Conservation (phyloP, 2,113 vertebrate genomes). For the Hirundichthys speculiger region DNA sequence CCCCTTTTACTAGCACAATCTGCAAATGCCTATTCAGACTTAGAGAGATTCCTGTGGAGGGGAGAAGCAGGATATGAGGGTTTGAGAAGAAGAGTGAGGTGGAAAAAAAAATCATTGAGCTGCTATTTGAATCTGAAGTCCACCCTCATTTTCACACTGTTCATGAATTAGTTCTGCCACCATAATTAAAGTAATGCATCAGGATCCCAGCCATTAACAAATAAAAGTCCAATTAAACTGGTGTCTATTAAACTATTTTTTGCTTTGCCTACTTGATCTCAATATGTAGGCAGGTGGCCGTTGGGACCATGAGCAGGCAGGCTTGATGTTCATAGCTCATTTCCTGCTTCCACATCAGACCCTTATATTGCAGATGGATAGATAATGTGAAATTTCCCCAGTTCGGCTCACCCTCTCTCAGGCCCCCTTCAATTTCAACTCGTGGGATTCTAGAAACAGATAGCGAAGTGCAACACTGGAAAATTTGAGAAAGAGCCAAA, state of each 20-base stretch:
- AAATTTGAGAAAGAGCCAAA: slow-evolving; percentile 55
- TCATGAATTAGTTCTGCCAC: slow-evolving; percentile 67
- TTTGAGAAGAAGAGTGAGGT: neutral
- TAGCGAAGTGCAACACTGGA: slow-evolving; percentile 46
- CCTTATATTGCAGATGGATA: slow-evolving; percentile 69
- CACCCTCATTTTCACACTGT: slow-evolving; percentile 38
- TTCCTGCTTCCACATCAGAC: slow-evolving; percentile 68
- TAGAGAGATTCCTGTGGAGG: slow-evolving; percentile 44
- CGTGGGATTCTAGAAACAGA: slow-evolving; percentile 56
- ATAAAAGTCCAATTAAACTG: slow-evolving; percentile 74
- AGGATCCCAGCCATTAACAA: slow-evolving; percentile 71
- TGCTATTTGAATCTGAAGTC: slow-evolving; percentile 39
- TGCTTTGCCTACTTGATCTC: slow-evolving; percentile 66
- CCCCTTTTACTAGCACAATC: too few relatives aligned
- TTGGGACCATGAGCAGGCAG: slow-evolving; percentile 57
- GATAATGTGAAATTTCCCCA: slow-evolving; percentile 70
- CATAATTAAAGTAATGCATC: slow-evolving; percentile 75
- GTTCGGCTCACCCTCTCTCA: slow-evolving; percentile 32
- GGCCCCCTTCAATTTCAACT: slow-evolving; percentile 50
- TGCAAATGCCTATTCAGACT: too few relatives aligned
- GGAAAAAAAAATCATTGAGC: slow-evolving; percentile 10
- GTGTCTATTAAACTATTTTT: slow-evolving; percentile 66
- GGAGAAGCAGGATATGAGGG: slow-evolving; percentile 24
- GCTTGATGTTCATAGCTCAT: slow-evolving; percentile 71
- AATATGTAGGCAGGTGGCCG: slow-evolving; percentile 66